Evolutionary conservation across 2,888 invertebrate genomes (phyloP).

Genomic region (Ptilodon capucinus): DNA sequence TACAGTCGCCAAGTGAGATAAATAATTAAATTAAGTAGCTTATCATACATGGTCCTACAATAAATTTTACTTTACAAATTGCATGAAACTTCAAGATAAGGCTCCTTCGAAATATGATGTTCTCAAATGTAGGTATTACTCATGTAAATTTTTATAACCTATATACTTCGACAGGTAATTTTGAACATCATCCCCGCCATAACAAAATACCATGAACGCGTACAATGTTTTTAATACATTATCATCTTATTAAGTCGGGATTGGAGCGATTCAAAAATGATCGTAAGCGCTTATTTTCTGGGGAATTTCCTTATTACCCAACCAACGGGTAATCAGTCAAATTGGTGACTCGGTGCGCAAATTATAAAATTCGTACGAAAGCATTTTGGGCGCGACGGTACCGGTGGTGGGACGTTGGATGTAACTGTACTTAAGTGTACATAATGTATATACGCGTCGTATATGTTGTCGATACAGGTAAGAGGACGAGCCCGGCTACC

Average conservation of each 20-base stretch:
- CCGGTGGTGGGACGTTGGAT: slow-evolving; percentile 35
- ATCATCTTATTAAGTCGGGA: slow-evolving; percentile 63
- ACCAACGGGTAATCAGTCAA: slow-evolving; percentile 65
- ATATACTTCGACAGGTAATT: slow-evolving; percentile 8
- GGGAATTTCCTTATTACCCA: slow-evolving; percentile 62
- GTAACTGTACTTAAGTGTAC: slow-evolving; percentile 30
- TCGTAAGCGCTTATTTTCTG: slow-evolving; percentile 48
- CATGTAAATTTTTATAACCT: too few relatives aligned
- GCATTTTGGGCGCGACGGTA: slow-evolving; percentile 36
- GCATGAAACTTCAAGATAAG: too few relatives aligned
- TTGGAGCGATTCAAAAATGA: slow-evolving; percentile 53
- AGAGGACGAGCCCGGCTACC: slow-evolving; percentile 55
- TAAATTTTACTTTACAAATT: too few relatives aligned
- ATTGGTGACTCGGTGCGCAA: slow-evolving; percentile 73
- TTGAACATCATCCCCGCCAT: slow-evolving; percentile 20
- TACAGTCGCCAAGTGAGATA: too few relatives aligned
- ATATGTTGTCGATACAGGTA: slow-evolving; percentile 43
- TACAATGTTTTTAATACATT: slow-evolving; percentile 50
- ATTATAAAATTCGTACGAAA: slow-evolving; percentile 72
- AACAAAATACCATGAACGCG: slow-evolving; percentile 31
- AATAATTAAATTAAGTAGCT: too few relatives aligned
- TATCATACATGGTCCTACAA: too few relatives aligned
- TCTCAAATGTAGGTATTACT: too few relatives aligned
- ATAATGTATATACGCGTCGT: slow-evolving; percentile 18
- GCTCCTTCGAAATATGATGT: too few relatives aligned